Base-by-base conservation (phyloP, 2,888 invertebrate genomes). In the Alcis repandata region DNA sequence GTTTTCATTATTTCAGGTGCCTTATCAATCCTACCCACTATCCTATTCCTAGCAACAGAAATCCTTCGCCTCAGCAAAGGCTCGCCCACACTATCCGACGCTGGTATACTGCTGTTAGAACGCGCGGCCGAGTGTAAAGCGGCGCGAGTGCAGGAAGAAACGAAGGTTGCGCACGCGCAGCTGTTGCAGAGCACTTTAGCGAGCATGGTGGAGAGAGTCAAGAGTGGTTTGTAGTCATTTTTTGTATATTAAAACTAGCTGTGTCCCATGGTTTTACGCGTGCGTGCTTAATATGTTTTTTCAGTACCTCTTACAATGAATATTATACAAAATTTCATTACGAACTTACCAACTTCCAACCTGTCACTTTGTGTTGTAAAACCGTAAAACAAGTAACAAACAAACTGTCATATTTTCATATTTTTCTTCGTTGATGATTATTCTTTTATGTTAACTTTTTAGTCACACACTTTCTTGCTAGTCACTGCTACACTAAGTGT, bases 1-100 rank as follows among this genome's bases (percentile, higher is more conserved):
- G 43, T 49, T 62, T 32, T 36, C 83, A 46, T 62, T 32, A 33
- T 83, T 85, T 10, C 84, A 95, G 97, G 98, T 17, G 97, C 97
- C 0, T 86, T 98, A 13, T 95, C 97, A 10, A 96, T 99, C 70
- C 94, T 99, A 63, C 99, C 99, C 3, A 98, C 99, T 0, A 94
- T 99, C 63, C 93, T 99, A n/a, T 98, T 97, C 89, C 94, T 99
- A 63, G 96, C 97, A 0, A 97, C 98, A 7, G 98, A 98, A 61
- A 96, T 99, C 33, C 95, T 99, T 40, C 95, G 97, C 75, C 98
- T 98, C 92, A 95, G 97, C 63, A 96, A 96, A 4, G 95, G 96
- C 27, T 94, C 94, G 77, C 94, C 95, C 17, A 90, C 94, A 0
- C 92, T 94, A 36, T 86, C 95, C 51, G 96, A 96, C n/a, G 95